Evolutionary conservation across 2,113 vertebrate genomes (phyloP).

Genomic region (Macquaria ambigua): DNA sequence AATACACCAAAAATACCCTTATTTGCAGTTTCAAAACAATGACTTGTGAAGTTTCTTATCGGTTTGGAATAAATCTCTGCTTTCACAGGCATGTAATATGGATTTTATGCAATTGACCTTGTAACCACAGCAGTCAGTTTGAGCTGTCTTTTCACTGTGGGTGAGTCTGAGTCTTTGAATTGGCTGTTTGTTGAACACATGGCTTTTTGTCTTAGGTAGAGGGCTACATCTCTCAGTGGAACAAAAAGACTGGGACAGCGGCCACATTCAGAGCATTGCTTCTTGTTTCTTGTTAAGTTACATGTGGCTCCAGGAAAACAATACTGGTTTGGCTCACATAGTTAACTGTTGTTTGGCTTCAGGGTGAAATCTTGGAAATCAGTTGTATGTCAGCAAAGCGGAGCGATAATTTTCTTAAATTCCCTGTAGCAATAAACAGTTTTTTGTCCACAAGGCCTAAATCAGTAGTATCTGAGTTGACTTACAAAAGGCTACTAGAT

Average conservation of each 20-base stretch:
- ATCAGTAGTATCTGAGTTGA: background rate
- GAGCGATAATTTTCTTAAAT: slow-evolving; percentile 27
- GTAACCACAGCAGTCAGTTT: slow-evolving; percentile 6
- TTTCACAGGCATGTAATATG: background rate
- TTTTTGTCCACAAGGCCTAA: background rate
- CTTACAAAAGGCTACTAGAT: background rate
- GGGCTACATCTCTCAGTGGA: slow-evolving; percentile 46
- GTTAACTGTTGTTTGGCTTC: slow-evolving; percentile 25
- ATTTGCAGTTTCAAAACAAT: background rate
- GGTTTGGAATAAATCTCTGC: slow-evolving; percentile 9
- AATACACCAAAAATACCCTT: background rate
- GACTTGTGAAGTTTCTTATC: background rate
- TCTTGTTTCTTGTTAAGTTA: slow-evolving; percentile 38
- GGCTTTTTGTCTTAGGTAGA: slow-evolving; percentile 46
- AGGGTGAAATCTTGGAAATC: slow-evolving; percentile 26
- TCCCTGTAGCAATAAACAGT: slow-evolving; percentile 2
- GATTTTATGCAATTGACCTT: slow-evolving; percentile 38
- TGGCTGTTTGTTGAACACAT: slow-evolving; percentile 42
- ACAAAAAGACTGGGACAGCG: slow-evolving; percentile 43
- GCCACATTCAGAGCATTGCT: slow-evolving; percentile 36
- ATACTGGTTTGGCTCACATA: slow-evolving; percentile 35
- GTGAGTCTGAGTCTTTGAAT: slow-evolving; percentile 26
- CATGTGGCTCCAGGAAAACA: slow-evolving; percentile 42
- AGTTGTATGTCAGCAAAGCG: slow-evolving; percentile 30
- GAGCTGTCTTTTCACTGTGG: slow-evolving; percentile 10